Base-by-base conservation (phyloP, 1,140 invertebrate genomes). In the Oreohelix idahoensis region DNA sequence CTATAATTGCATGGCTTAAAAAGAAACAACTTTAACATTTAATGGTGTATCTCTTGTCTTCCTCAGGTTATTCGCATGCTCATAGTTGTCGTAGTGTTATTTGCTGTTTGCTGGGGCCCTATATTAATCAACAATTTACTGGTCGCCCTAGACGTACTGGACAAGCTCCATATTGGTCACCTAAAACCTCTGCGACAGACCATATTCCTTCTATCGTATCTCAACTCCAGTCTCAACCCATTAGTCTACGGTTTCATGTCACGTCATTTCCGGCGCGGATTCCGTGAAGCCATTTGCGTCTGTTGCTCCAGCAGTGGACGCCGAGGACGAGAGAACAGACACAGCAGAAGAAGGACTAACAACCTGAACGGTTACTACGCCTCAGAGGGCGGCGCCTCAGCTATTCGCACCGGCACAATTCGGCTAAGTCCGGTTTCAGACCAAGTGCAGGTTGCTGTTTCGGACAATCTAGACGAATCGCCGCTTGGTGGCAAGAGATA, bases 161-260 rank as follows among this genome's bases (percentile, higher is more conserved):
- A 94, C 13, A 88, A 89, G 38, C 87, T 94, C 0, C 94, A 95
- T 79, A 89, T 89, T n/a, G 94, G 94, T 0, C 87, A 90, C 35
- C 90, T 94, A 26, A 96, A 95, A 86, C 94, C 95, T 81, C 92
- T 95, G 87, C 93, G 94, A 23, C 95, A 94, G 1, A 91, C 93
- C 23, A 95, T 96, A 86, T 94, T 94, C 84, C 94, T 95, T 81
- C 95, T 92, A 82, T 89, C 90, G 10, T 92, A 93, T 85, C 81
- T 89, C 53, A 93, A 92, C 93, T 94, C 95, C 89, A 96, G 95
- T 88, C 94, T 96, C 83, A 96, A 96, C 92, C 96, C 96, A 15
- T 94, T 96, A 69, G 94, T 96, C 15, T 96, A 96, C 89, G 96
- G 95, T 38, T 96, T 96, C 91, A 96, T 96, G 95, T 96, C 96